Percentiles rank a stretch among this genome's conserved stretches.
Evolutionary conservation across 2,888 invertebrate genomes (phyloP).

Genomic region (Sussaba pulchella): DNA sequence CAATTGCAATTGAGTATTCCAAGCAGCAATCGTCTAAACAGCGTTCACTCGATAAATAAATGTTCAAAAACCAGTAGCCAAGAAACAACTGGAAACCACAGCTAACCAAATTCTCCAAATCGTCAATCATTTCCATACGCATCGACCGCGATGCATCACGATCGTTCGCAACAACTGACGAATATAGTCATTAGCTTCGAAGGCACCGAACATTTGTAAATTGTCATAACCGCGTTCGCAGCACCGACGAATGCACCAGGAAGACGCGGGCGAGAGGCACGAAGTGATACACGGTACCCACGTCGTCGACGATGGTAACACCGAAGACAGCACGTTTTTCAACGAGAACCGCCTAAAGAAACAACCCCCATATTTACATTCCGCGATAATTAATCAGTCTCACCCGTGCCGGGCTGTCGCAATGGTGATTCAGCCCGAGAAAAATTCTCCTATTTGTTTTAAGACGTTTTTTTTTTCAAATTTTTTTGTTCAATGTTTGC

Average conservation of each 20-base stretch:
- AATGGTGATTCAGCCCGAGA: slow-evolving; percentile 64
- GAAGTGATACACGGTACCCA: too few relatives aligned
- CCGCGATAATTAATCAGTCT: slow-evolving; percentile 76
- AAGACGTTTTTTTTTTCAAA: slow-evolving; percentile 47
- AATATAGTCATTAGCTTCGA: slow-evolving; percentile 70
- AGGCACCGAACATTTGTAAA: slow-evolving; percentile 61
- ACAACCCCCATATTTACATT: slow-evolving; percentile 74
- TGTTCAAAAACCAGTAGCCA: slow-evolving; percentile 21
- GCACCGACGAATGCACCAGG: slow-evolving; percentile 73
- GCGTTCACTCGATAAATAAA: slow-evolving; percentile 14
- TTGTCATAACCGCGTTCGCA: not conserved
- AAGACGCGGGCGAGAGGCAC: not conserved
- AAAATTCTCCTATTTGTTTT: slow-evolving; percentile 70
- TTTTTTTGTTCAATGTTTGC: slow-evolving; percentile 34
- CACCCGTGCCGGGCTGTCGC: slow-evolving; percentile 40
- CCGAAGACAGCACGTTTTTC: slow-evolving; percentile 70
- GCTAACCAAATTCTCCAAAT: slow-evolving; percentile 65
- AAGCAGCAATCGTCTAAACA: not conserved
- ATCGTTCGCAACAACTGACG: slow-evolving; percentile 54
- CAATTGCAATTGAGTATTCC: not conserved
- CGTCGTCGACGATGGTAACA: not conserved
- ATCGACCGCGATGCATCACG: slow-evolving; percentile 36
- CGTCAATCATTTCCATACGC: slow-evolving; percentile 70
- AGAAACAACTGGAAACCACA: slow-evolving; percentile 39
- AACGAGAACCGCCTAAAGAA: slow-evolving; percentile 73